These are phyloP conservation scores for Pyrocoelia pectoralis DNA, from an alignment of 2,888 invertebrate species.

Conservation along the genomic window DNA sequence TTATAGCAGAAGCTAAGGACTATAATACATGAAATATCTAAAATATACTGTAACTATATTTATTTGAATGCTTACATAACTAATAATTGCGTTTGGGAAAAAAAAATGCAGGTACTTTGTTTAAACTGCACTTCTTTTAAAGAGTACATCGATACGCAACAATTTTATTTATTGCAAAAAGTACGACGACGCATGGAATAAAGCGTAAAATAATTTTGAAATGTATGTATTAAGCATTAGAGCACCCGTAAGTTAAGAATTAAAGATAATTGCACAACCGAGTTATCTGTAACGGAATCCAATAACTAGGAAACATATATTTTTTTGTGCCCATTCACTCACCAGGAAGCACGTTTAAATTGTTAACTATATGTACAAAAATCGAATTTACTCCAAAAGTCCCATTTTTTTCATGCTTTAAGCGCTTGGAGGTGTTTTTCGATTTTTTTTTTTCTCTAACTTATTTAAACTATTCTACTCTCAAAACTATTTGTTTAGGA, in stretches of 20 bases:
- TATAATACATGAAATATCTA: conserved; percentile 1
- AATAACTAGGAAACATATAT: conserved; percentile 22
- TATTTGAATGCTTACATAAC: background rate
- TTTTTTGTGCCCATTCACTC: conserved; percentile 25
- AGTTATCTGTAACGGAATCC: background rate
- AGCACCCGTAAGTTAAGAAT: background rate
- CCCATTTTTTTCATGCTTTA: background rate
- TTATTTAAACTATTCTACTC: conserved; percentile 9
- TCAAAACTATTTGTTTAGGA: conserved; percentile 11
- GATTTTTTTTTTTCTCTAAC: background rate
- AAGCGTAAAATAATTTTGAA: background rate
- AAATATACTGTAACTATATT: background rate
- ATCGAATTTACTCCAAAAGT: conserved; percentile 20
- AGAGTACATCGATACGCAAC: no score
- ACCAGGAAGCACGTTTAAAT: conserved; percentile 42
- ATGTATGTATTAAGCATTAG: conserved; percentile 1
- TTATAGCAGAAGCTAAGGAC: conserved; percentile 6
- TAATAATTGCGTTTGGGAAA: background rate
- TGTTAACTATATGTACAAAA: conserved; percentile 36
- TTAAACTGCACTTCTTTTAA: background rate
- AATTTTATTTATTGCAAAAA: no score
- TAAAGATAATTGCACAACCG: conserved; percentile 8
- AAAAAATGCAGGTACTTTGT: background rate
- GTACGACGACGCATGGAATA: no score
- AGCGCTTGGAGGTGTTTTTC: background rate